Evolutionary conservation across 2,888 invertebrate species (phyloP).

Genomic region (Diarsia rubi): DNA sequence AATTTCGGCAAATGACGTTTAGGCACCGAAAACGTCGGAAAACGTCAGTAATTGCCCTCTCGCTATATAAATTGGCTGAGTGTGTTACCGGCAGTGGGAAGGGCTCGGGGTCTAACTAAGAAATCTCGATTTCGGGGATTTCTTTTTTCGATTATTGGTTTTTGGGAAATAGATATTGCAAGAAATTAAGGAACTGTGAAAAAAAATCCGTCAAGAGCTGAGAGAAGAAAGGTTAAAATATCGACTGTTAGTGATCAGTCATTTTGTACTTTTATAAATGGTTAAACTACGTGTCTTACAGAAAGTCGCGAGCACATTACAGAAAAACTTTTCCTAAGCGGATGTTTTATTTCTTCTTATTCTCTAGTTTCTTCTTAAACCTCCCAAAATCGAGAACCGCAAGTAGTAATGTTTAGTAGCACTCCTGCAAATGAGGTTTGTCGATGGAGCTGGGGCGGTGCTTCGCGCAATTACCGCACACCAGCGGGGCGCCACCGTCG

Average conservation of each 20-base stretch:
- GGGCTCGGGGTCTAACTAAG: constrained; percentile 73
- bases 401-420: constrained; percentile 70
- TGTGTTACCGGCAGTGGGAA: constrained; percentile 84
- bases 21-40: constrained; percentile 83
- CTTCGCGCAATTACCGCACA: constrained; percentile 78
- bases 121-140: constrained; percentile 61
- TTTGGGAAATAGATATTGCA: constrained; percentile 5
- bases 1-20: constrained; percentile 87
- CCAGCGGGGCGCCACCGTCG: constrained; percentile 73
- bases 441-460: constrained; percentile 76
- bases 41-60: constrained; percentile 86
- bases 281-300: no score
- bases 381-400: constrained; percentile 62
- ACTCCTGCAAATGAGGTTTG: constrained; percentile 82
- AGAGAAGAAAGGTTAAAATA: background rate
- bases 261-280: background rate
- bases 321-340: background rate
- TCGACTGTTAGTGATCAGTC: background rate
- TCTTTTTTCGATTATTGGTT: background rate
- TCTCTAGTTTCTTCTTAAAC: background rate
- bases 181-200: background rate
- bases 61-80: constrained; percentile 88
- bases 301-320: no score
- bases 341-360: background rate
- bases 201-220: background rate